Evolutionary conservation across 1,140 invertebrate genomes (phyloP).

Genomic region (Anastrepha ludens): DNA sequence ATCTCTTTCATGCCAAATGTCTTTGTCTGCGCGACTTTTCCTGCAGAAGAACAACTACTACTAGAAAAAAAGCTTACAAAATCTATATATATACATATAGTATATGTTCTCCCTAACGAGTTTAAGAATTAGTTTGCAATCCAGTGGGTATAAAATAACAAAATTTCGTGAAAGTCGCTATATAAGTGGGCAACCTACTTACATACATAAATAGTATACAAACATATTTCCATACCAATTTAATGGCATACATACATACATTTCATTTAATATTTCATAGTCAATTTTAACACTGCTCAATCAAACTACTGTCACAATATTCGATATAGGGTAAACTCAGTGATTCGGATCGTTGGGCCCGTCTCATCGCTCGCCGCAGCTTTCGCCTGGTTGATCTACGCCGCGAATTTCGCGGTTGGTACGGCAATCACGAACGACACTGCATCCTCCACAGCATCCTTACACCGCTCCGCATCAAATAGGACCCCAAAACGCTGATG

Average conservation of each 20-base stretch:
- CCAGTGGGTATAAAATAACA: no score
- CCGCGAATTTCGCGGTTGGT: conserved; percentile 73
- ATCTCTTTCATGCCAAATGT: no score
- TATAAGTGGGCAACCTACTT: no score
- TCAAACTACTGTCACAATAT: conserved; percentile 24
- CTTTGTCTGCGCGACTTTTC: no score
- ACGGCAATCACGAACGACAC: conserved; percentile 71
- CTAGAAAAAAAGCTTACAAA: no score
- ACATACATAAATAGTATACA: background rate
- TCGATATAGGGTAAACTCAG: conserved; percentile 70
- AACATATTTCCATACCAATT: background rate
- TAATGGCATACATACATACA: background rate
- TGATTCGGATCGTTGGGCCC: conserved; percentile 72
- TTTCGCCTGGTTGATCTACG: conserved; percentile 68
- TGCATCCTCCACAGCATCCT: conserved; percentile 73
- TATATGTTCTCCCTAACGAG: no score
- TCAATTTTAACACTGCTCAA: conserved; percentile 59
- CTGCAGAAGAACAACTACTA: no score
- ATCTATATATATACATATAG: no score
- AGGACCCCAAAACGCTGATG: conserved; percentile 21
- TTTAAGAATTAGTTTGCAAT: no score
- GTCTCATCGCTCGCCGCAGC: conserved; percentile 69
- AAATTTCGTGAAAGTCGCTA: no score
- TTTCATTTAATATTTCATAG: conserved; percentile 23
- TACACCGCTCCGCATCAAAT: conserved; percentile 70